Evolutionary conservation across 2,888 invertebrate genomes (phyloP).

Genomic region (Calliphora vomitoria): DNA sequence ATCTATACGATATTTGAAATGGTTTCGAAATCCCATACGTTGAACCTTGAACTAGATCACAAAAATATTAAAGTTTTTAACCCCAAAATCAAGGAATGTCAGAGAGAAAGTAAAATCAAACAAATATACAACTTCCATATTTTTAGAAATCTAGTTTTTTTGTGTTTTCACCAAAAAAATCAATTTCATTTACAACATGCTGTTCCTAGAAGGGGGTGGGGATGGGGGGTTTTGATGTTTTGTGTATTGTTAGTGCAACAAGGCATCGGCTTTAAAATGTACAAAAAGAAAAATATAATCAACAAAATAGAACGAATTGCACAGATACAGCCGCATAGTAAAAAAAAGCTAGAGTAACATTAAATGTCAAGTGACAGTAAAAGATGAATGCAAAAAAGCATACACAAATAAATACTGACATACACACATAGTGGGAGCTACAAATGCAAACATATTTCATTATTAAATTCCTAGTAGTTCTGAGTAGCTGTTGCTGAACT

Average conservation of each 20-base stretch:
- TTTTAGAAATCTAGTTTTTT: slow-evolving; percentile 1
- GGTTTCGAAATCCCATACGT: neutral
- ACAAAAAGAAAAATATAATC: neutral
- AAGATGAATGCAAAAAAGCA: slow-evolving; percentile 55
- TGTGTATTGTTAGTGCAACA: neutral
- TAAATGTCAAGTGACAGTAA: slow-evolving; percentile 72
- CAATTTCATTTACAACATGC: slow-evolving; percentile 42
- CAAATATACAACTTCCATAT: neutral
- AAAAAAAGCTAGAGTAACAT: slow-evolving; percentile 42
- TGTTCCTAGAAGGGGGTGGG: neutral
- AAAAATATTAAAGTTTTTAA: slow-evolving; percentile 34
- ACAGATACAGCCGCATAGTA: neutral
- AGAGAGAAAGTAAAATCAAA: slow-evolving; percentile 4
- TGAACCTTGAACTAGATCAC: slow-evolving; percentile 42
- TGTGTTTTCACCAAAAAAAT: slow-evolving; percentile 4
- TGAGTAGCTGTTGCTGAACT: too few species aligned
- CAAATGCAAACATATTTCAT: too few species aligned
- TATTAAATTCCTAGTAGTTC: too few species aligned
- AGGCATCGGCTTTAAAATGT: neutral
- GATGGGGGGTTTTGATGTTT: too few species aligned
- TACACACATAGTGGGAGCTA: neutral
- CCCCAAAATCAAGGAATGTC: neutral
- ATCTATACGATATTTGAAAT: slow-evolving; percentile 17
- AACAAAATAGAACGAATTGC: slow-evolving; percentile 10
- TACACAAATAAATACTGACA: slow-evolving; percentile 28